These are phyloP conservation scores for Plectrocnemia conspersa DNA, from an alignment of 1,140 invertebrate species.

Conservation along the genomic window DNA sequence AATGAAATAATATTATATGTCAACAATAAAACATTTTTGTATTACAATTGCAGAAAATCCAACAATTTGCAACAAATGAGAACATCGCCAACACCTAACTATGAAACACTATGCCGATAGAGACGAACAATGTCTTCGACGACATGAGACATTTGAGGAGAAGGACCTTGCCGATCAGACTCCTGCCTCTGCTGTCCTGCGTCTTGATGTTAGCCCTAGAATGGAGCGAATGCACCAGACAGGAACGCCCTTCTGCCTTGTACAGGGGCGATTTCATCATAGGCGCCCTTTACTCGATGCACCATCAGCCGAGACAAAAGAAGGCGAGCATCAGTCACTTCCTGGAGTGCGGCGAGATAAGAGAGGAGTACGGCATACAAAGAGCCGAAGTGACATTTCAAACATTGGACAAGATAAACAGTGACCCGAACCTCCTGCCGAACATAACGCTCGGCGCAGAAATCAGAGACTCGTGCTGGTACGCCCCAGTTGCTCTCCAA, in stretches of 20 bases:
- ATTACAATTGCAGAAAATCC: no score
- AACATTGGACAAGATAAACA: constrained; percentile 53
- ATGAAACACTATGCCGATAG: no score
- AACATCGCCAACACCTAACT: no score
- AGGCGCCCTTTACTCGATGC: constrained; percentile 70
- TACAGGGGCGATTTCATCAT: constrained; percentile 65
- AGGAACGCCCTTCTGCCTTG: constrained; percentile 43
- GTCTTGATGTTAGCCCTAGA: no score
- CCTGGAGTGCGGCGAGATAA: constrained; percentile 59
- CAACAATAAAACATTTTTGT: no score
- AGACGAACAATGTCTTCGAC: no score
- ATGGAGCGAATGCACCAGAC: no score
- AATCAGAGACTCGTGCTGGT: constrained; percentile 79
- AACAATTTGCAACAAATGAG: no score
- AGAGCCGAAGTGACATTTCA: constrained; percentile 65
- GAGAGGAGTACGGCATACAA: constrained; percentile 77
- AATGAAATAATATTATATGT: no score
- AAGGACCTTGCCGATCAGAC: no score
- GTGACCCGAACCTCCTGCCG: constrained; percentile 45
- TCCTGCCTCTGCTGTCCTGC: no score
- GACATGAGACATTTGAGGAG: no score
- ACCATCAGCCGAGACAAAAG: constrained; percentile 59
- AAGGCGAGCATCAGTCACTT: constrained; percentile 42
- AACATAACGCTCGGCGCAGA: constrained; percentile 68
- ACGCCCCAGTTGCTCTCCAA: constrained; percentile 70